Conservation (phyloP, 2,113 vertebrate genomes). For the Gallinago jamesoni region DNA sequence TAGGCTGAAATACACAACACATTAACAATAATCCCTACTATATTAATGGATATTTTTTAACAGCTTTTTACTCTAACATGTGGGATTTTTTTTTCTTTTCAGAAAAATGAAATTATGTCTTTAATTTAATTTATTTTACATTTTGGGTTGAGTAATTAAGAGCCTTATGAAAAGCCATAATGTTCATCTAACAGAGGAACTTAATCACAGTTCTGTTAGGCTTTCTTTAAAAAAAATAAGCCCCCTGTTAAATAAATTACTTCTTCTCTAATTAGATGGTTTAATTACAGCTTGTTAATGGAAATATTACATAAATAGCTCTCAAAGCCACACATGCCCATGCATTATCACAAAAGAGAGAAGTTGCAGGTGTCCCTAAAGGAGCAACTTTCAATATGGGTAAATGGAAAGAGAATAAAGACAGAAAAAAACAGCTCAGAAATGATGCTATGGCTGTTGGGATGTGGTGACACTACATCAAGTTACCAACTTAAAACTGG, state of each 20-base stretch:
- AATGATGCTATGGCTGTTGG: neutral
- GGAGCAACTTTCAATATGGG: conserved; percentile 14
- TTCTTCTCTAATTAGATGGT: conserved; percentile 74
- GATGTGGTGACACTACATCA: neutral
- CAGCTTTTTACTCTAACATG: conserved; percentile 5
- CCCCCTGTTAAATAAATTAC: conserved; percentile 70
- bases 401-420: conserved; percentile 23
- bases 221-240: neutral
- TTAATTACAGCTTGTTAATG: conserved; percentile 79
- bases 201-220: conserved; percentile 64
- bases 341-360: conserved; percentile 51
- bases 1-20: neutral
- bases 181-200: conserved; percentile 71
- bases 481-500: neutral
- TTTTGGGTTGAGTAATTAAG: conserved; percentile 73
- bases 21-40: neutral
- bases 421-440: neutral
- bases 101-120: conserved; percentile 70
- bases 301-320: conserved; percentile 76
- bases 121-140: conserved; percentile 80
- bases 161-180: conserved; percentile 69
- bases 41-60: conserved; percentile 58
- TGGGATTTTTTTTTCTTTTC: neutral
- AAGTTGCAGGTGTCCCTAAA: conserved; percentile 56
- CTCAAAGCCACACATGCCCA: neutral